Conservation (phyloP, 2,113 vertebrate genomes). For the cattle (Bos taurus) region DNA sequence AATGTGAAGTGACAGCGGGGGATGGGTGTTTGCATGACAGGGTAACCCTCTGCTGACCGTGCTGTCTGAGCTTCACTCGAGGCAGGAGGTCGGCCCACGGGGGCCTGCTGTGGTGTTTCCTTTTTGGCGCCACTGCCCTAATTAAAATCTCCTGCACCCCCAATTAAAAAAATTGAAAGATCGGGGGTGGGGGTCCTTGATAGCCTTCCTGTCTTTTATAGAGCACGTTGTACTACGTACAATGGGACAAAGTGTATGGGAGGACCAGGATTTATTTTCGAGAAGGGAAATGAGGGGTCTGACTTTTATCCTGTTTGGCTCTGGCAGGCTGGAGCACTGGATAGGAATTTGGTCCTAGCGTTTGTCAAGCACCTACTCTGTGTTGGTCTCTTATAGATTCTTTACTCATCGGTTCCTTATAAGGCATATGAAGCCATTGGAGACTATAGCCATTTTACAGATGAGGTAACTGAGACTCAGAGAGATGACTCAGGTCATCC, state of each 20-base stretch:
- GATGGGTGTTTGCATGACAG: neutral
- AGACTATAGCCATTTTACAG: neutral
- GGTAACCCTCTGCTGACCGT: neutral
- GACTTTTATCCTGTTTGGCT: neutral
- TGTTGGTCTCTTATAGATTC: neutral
- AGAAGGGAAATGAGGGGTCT: neutral
- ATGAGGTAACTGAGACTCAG: neutral
- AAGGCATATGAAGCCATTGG: neutral
- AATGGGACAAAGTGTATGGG: neutral
- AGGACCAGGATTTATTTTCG: neutral
- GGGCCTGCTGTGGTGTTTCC: neutral
- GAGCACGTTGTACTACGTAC: neutral
- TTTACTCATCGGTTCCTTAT: neutral
- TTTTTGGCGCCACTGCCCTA: constrained; percentile 21
- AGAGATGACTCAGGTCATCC: neutral
- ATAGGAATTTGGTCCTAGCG: neutral
- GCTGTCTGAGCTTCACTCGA: neutral
- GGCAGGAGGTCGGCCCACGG: neutral
- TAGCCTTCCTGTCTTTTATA: neutral
- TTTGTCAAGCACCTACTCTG: neutral
- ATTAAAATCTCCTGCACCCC: constrained; percentile 36
- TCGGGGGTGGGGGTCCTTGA: neutral
- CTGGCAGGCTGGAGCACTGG: neutral
- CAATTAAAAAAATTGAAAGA: constrained; percentile 38
- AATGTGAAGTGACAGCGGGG: neutral